These are phyloP conservation scores for Petrocephalus sullivani DNA, from an alignment of 2,797 vertebrate species.

Conservation along the genomic window DNA sequence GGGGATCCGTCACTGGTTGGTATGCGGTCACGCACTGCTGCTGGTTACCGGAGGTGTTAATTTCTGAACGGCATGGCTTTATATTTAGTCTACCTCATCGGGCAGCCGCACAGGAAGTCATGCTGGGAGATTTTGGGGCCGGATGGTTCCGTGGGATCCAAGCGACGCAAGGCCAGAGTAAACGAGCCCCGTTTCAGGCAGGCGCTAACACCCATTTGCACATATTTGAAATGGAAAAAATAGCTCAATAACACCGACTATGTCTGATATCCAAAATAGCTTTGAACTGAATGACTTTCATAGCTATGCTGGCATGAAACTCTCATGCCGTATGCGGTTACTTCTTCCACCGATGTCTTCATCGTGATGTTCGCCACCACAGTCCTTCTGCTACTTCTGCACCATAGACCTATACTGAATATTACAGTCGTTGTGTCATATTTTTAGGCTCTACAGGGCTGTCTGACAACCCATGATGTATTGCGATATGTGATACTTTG, in stretches of 20 bases:
- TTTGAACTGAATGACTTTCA: background rate
- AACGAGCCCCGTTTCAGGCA: background rate
- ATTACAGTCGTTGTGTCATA: background rate
- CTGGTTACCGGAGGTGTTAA: background rate
- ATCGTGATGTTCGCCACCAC: background rate
- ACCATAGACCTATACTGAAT: background rate
- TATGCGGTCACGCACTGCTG: background rate
- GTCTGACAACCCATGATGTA: background rate
- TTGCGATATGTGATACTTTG: background rate
- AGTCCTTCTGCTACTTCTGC: background rate
- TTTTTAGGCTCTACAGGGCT: background rate
- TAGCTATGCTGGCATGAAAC: background rate
- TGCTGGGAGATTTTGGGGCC: background rate
- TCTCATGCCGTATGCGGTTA: background rate
- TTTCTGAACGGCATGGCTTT: background rate
- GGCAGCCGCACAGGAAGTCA: background rate
- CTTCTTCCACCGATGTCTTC: background rate
- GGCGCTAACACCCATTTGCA: background rate
- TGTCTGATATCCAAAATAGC: slow-evolving; percentile 5
- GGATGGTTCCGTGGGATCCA: background rate
- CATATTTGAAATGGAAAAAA: background rate
- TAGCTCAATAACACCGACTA: background rate
- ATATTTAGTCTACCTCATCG: background rate
- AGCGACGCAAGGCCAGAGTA: background rate
- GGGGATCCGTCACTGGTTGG: background rate